These are phyloP conservation scores for Perca flavescens DNA, from an alignment of 2,113 vertebrate species.

Conservation along the genomic window DNA sequence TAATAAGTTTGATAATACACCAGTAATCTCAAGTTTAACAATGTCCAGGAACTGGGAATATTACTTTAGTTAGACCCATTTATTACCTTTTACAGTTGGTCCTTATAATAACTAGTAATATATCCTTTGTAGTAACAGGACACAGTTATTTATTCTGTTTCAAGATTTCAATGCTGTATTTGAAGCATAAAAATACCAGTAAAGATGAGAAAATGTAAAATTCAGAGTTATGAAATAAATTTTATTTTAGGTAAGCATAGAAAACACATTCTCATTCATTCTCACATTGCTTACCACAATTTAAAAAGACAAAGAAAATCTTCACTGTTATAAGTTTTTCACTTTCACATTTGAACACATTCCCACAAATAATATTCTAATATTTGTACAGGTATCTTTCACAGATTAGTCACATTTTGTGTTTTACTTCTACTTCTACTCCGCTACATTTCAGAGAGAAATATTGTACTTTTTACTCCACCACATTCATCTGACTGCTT, in stretches of 20 bases:
- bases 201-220: neutral
- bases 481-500: too few species aligned
- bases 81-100: neutral
- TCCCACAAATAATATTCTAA: neutral
- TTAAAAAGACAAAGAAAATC: neutral
- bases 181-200: neutral
- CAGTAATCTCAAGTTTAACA: neutral
- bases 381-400: neutral
- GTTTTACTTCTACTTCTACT: neutral
- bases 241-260: neutral
- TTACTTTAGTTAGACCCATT: too few species aligned
- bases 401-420: conserved; percentile 5
- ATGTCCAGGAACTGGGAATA: neutral
- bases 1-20: neutral
- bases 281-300: neutral
- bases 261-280: neutral
- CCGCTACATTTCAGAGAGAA: too few species aligned
- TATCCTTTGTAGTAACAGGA: neutral
- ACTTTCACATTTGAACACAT: neutral
- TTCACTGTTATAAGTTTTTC: neutral
- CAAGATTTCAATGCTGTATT: neutral
- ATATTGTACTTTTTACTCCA: too few species aligned
- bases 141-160: neutral
- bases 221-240: neutral
- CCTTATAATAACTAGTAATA: neutral